Evolutionary conservation across 2,888 invertebrate species (phyloP).

Genomic region (Erpobdella octoculata): DNA sequence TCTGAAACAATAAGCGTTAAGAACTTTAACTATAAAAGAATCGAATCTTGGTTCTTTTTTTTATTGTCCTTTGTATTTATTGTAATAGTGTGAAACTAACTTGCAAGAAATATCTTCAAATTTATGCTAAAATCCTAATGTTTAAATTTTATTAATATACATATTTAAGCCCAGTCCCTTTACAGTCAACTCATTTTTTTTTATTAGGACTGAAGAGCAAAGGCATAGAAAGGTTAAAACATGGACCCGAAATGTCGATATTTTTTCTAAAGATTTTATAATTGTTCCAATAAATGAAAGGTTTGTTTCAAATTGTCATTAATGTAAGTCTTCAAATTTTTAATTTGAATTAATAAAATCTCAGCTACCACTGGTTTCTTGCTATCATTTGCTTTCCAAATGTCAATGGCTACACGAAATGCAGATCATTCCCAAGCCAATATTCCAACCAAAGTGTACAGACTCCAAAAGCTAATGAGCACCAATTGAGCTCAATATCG

Average conservation of each 20-base stretch:
- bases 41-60: too few relatives aligned
- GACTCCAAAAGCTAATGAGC: too few relatives aligned
- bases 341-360: neutral
- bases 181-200: neutral
- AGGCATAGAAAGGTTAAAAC: slow-evolving; percentile 81
- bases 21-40: too few relatives aligned
- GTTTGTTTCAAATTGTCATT: slow-evolving; percentile 49
- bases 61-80: too few relatives aligned
- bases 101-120: too few relatives aligned
- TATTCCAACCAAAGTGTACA: too few relatives aligned
- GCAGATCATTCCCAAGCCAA: neutral
- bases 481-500: too few relatives aligned
- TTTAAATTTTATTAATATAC: too few relatives aligned
- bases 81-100: too few relatives aligned
- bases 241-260: slow-evolving; percentile 92
- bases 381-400: slow-evolving; percentile 87
- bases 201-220: slow-evolving; percentile 54
- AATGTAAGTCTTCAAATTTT: neutral
- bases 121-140: too few relatives aligned
- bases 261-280: slow-evolving; percentile 91
- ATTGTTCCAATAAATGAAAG: slow-evolving; percentile 95
- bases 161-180: too few relatives aligned
- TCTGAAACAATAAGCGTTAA: too few relatives aligned
- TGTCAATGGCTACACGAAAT: slow-evolving; percentile 6
- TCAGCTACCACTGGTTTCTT: slow-evolving; percentile 83